phyloP scores from a whole-genome alignment of 2,113 vertebrate species.

The Albula goreensis region DNA sequence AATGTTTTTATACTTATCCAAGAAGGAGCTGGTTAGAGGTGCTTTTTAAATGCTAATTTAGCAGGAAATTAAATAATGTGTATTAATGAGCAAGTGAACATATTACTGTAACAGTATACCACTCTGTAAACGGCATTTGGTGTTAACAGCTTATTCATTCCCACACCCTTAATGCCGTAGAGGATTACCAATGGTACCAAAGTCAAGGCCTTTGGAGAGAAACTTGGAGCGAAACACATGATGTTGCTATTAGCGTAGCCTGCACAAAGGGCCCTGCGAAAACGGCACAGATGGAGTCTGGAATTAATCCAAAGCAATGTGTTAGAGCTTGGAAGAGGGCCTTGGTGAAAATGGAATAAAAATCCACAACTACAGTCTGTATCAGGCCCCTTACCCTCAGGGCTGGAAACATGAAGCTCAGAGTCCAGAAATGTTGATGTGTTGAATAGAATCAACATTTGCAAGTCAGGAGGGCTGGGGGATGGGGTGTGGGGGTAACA shows the following conservation, averaged over 20 bases:
- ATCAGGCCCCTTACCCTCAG: neutral
- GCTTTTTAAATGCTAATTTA: neutral
- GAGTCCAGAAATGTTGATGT: conserved; percentile 10
- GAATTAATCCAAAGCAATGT: conserved; percentile 12
- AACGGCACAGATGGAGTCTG: neutral
- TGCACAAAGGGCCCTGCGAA: neutral
- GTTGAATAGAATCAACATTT: neutral
- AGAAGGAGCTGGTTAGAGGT: neutral
- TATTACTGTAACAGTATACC: neutral
- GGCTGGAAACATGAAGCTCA: neutral
- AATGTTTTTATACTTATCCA: neutral
- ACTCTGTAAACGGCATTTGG: neutral
- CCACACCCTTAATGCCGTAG: neutral
- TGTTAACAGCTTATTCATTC: neutral
- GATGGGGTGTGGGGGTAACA: too few species aligned
- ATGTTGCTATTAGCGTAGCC: neutral
- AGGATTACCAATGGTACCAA: neutral
- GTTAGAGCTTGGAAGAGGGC: conserved; percentile 2
- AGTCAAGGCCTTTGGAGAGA: neutral
- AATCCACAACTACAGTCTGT: neutral
- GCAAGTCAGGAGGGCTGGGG: neutral
- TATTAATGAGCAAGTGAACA: neutral
- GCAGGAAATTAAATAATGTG: conserved; percentile 1
- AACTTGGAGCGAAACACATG: conserved; percentile 9
- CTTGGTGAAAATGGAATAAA: conserved; percentile 7